These are phyloP conservation scores for Macrosiphum euphorbiae DNA, from an alignment of 2,888 invertebrate species.

Conservation along the genomic window DNA sequence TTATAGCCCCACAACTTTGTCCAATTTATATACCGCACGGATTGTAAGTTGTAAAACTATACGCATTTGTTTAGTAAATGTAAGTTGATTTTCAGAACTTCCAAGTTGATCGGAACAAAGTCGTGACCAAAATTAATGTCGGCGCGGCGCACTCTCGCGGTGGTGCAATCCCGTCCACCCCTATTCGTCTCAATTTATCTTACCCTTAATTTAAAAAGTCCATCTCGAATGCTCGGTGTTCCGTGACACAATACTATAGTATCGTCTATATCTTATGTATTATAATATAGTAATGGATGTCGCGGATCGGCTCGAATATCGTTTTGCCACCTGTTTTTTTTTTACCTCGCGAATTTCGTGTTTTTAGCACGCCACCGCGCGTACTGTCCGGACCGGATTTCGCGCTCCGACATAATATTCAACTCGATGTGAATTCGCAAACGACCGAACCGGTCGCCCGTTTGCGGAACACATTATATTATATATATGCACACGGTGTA, in stretches of 20 bases:
- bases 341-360: background rate
- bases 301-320: background rate
- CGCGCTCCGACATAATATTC: background rate
- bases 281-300: background rate
- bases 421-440: background rate
- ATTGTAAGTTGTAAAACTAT: background rate
- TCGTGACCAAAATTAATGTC: background rate
- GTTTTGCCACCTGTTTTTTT: background rate
- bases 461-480: constrained; percentile 8
- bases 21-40: background rate
- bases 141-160: background rate
- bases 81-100: background rate
- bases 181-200: no score
- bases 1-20: background rate
- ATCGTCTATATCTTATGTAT: background rate
- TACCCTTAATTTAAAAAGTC: background rate
- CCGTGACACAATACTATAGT: background rate
- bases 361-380: background rate
- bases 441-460: constrained; percentile 24
- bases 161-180: background rate
- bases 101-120: background rate
- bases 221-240: background rate
- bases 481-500: background rate
- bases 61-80: background rate
- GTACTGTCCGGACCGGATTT: background rate